Conservation (phyloP, 1,140 invertebrate species). For the Mamestra configurata region DNA sequence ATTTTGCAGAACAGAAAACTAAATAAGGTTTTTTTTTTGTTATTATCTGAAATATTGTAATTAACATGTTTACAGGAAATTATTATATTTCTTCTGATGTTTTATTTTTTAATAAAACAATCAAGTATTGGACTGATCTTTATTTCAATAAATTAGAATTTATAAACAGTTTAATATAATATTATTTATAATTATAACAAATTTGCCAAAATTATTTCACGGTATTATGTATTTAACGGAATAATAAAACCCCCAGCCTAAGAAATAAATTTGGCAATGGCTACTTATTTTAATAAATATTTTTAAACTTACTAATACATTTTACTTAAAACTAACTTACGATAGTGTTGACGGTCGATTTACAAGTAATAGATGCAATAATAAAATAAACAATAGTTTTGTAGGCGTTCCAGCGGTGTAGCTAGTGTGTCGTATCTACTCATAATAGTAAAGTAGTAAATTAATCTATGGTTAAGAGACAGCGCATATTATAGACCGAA, state of each 20-base stretch:
- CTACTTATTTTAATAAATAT: conserved; percentile 37
- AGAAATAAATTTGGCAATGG: conserved; percentile 70
- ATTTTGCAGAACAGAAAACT: no score
- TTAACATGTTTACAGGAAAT: no score
- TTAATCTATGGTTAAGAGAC: conserved; percentile 31
- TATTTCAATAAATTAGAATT: conserved; percentile 50
- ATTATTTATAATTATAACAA: conserved; percentile 49
- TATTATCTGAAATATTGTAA: no score
- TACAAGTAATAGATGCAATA: conserved; percentile 18
- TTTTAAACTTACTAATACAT: conserved; percentile 23
- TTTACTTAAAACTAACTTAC: conserved; percentile 29
- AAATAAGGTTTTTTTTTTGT: no score
- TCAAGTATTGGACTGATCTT: conserved; percentile 34
- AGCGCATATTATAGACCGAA: conserved; percentile 20
- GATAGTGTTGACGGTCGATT: conserved; percentile 27
- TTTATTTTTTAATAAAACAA: conserved; percentile 9
- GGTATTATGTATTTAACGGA: conserved; percentile 61
- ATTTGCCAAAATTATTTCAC: conserved; percentile 72
- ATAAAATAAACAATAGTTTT: conserved; percentile 9
- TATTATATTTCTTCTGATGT: no score
- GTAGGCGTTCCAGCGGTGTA: conserved; percentile 23
- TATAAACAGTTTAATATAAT: conserved; percentile 41
- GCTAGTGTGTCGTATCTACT: conserved; percentile 5
- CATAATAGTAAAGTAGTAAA: conserved; percentile 22
- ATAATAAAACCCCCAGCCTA: conserved; percentile 76